These are phyloP conservation scores for Heliconius charithonia DNA, from an alignment of 2,888 invertebrate species.

Conservation along the genomic window DNA sequence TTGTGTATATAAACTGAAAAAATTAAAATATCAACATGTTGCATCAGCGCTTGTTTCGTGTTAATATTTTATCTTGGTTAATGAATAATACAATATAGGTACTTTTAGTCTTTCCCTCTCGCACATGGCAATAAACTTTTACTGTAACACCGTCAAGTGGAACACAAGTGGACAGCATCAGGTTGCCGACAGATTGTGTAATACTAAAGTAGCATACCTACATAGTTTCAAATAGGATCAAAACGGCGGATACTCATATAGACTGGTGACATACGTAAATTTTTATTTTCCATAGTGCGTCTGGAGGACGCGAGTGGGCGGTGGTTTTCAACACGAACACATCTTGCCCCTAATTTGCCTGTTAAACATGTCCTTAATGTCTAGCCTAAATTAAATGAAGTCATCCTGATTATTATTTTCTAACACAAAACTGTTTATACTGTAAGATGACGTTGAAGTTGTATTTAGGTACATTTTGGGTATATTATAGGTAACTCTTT, in stretches of 20 bases:
- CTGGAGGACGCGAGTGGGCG: constrained; percentile 26
- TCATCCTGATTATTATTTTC: constrained; percentile 3
- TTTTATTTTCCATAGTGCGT: constrained; percentile 5
- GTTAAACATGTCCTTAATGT: constrained; percentile 23
- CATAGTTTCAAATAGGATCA: constrained; percentile 3
- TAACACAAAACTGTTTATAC: not conserved
- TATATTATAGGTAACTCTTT: no score
- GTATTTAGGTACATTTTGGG: not conserved
- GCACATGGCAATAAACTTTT: not conserved
- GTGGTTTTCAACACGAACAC: constrained; percentile 29
- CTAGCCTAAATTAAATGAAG: constrained; percentile 21
- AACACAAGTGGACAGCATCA: not conserved
- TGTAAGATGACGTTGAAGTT: not conserved
- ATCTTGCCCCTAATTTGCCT: constrained; percentile 34
- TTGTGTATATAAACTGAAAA: no score
- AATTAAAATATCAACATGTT: no score
- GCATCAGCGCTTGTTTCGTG: no score
- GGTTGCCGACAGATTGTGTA: not conserved
- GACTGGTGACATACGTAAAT: not conserved
- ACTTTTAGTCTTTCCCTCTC: not conserved
- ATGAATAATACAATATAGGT: no score
- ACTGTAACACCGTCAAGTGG: not conserved
- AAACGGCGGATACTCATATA: not conserved
- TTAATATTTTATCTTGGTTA: no score
- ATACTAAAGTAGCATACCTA: not conserved